A percentile compares a stretch with the other conserved stretches of the same genome.
Conservation (phyloP, 2,888 invertebrate species). For the Thyatira batis region DNA sequence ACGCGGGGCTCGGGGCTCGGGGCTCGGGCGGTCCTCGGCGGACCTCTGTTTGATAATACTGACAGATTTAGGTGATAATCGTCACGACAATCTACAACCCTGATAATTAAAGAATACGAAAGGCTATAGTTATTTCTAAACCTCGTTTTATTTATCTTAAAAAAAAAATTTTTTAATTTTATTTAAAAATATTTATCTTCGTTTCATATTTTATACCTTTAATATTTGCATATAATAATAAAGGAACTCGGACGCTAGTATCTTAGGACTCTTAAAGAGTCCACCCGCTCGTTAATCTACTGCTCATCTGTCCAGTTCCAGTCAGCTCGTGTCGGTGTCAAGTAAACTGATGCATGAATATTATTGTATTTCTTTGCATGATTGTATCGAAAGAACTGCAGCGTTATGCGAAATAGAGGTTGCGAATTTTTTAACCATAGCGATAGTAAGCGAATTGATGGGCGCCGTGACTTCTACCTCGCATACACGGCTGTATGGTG, state of each 20-base stretch:
- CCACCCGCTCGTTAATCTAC: not conserved
- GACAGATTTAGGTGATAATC: too few relatives aligned
- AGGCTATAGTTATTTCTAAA: too few relatives aligned
- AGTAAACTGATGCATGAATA: not conserved
- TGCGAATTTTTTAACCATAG: not conserved
- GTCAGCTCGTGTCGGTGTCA: not conserved
- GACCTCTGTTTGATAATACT: too few relatives aligned
- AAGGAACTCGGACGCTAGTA: not conserved
- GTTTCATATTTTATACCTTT: too few relatives aligned
- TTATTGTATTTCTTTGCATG: not conserved
- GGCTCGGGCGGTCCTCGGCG: too few relatives aligned
- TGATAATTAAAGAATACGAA: too few relatives aligned
- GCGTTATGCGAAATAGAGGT: not conserved
- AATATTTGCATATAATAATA: not conserved
- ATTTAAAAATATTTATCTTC: too few relatives aligned
- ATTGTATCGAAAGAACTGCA: not conserved
- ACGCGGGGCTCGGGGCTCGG: too few relatives aligned
- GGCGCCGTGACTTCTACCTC: not conserved
- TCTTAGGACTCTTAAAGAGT: not conserved
- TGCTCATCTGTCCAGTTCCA: not conserved
- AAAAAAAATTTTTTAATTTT: too few relatives aligned
- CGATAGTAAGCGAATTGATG: too few relatives aligned
- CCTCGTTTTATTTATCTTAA: too few relatives aligned
- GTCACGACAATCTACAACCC: too few relatives aligned
- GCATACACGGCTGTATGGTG: not conserved